phyloP scores from a whole-genome alignment of 2,797 vertebrate genomes.

The Acanthurus leucopareius region DNA sequence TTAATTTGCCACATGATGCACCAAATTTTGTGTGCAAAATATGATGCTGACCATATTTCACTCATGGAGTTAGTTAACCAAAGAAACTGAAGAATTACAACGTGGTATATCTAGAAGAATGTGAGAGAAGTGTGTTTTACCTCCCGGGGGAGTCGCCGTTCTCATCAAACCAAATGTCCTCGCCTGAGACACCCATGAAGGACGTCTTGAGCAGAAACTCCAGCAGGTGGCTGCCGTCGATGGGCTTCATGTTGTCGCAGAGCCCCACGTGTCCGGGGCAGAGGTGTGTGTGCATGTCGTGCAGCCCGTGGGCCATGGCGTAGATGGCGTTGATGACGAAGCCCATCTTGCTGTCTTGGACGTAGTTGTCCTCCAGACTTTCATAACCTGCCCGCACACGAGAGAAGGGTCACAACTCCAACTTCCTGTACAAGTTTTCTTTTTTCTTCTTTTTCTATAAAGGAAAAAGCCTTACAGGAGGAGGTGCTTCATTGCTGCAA shows the following conservation, averaged over 20 bases:
- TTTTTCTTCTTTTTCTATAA: background rate
- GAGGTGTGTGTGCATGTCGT: conserved; percentile 93
- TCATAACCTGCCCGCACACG: conserved; percentile 90
- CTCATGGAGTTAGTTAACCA: no score
- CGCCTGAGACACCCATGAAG: conserved; percentile 94
- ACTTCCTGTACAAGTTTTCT: background rate
- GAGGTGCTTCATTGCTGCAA: conserved; percentile 61
- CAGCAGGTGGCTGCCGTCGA: conserved; percentile 94
- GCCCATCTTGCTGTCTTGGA: conserved; percentile 99
- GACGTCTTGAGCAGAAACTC: conserved; percentile 95
- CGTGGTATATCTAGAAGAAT: background rate
- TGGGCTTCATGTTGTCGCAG: conserved; percentile 95
- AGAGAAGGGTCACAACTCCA: conserved; percentile 47
- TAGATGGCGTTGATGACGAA: conserved; percentile 99
- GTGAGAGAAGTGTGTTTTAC: conserved; percentile 76
- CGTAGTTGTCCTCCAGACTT: conserved; percentile 96
- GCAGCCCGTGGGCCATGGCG: conserved; percentile 97
- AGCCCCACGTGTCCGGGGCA: conserved; percentile 91
- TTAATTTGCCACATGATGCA: no score
- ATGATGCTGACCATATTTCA: no score
- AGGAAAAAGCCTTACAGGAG: conserved; percentile 31
- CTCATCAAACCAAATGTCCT: conserved; percentile 97
- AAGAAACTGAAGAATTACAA: background rate
- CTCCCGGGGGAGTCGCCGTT: conserved; percentile 98
- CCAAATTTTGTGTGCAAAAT: no score